Conservation (phyloP, 2,888 invertebrate species). For the Cephus pulcher region DNA sequence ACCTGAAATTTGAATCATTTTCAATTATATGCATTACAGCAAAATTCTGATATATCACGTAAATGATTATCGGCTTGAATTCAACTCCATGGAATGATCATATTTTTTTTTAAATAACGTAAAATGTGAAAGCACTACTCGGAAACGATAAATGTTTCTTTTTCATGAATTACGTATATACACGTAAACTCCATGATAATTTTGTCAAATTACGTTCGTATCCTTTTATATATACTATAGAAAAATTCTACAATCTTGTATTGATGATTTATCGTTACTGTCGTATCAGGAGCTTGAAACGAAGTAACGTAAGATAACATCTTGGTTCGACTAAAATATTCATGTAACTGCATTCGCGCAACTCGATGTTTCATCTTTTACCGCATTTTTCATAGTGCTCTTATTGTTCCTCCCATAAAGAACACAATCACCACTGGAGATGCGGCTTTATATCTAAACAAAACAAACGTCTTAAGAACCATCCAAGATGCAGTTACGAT, state of each 20-base stretch:
- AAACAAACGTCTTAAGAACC: constrained; percentile 28
- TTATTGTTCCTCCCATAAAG: not conserved
- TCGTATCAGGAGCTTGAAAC: not conserved
- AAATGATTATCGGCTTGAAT: too few relatives aligned
- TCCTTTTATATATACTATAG: not conserved
- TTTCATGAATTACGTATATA: not conserved
- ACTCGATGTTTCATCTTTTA: not conserved
- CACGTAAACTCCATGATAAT: not conserved
- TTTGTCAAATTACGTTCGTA: not conserved
- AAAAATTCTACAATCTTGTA: not conserved
- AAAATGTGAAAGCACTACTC: not conserved
- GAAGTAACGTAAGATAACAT: not conserved
- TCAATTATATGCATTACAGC: too few relatives aligned
- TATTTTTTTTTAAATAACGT: too few relatives aligned
- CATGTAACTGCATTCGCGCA: not conserved
- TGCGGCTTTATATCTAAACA: not conserved
- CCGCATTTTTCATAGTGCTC: not conserved
- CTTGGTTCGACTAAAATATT: not conserved
- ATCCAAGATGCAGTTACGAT: constrained; percentile 29
- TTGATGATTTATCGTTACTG: not conserved
- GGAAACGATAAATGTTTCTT: not conserved
- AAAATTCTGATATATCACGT: too few relatives aligned
- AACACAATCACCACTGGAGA: not conserved
- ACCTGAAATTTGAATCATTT: too few relatives aligned
- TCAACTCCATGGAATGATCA: too few relatives aligned